These are phyloP conservation scores for Galleria mellonella DNA, from an alignment of 1,140 invertebrate genomes.

Conservation along the genomic window DNA sequence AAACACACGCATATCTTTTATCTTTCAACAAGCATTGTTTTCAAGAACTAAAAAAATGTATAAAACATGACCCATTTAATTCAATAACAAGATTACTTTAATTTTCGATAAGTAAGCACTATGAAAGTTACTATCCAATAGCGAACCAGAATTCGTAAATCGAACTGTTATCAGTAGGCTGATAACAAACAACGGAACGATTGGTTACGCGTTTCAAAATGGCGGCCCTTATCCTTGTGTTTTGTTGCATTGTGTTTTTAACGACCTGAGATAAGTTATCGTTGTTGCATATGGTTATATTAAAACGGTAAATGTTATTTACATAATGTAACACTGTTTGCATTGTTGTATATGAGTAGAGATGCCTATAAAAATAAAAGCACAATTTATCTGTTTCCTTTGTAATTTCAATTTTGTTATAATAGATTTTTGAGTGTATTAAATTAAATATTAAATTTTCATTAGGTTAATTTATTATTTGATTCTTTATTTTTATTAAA, in stretches of 20 bases:
- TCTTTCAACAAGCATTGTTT: no score
- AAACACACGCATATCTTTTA: no score
- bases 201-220: conserved; percentile 60
- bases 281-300: conserved; percentile 5
- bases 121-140: no score
- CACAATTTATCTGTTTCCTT: no score
- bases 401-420: no score
- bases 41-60: conserved; percentile 1
- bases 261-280: conserved; percentile 34
- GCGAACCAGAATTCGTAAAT: conserved; percentile 21
- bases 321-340: neutral
- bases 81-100: conserved; percentile 43
- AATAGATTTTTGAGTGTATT: no score
- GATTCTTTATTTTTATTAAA: no score
- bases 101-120: conserved; percentile 32
- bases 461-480: no score
- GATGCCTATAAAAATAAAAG: no score
- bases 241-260: conserved; percentile 10
- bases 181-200: conserved; percentile 41
- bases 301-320: conserved; percentile 6
- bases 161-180: conserved; percentile 51
- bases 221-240: conserved; percentile 25
- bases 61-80: conserved; percentile 41
- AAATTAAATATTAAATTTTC: no score
- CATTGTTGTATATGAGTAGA: no score